Conservation (phyloP, 2,113 vertebrate genomes). For the Furnarius figulus region DNA sequence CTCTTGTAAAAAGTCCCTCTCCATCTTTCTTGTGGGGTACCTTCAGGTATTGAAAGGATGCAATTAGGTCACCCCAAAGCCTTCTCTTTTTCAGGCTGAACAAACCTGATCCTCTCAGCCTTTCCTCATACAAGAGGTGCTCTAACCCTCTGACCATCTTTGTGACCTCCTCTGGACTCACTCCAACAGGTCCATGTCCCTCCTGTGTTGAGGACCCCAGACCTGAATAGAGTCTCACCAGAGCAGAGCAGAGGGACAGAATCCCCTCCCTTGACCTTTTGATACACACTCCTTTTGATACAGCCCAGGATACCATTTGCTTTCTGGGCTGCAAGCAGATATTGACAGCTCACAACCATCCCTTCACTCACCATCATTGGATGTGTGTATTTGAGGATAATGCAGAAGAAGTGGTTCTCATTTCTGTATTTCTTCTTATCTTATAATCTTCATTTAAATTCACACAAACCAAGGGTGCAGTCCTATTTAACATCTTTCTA, state of each 20-base stretch:
- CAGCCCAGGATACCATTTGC: neutral
- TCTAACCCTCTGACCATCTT: neutral
- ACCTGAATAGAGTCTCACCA: neutral
- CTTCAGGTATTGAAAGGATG: neutral
- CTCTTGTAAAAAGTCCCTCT: neutral
- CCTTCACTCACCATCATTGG: neutral
- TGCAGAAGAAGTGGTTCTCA: neutral
- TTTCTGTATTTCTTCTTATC: neutral
- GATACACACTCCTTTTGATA: neutral
- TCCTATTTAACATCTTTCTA: neutral
- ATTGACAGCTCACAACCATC: neutral
- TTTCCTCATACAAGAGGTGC: neutral
- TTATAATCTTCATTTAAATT: neutral
- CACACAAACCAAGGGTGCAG: neutral
- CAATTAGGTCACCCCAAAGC: neutral
- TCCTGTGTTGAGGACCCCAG: neutral
- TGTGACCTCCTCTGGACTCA: neutral
- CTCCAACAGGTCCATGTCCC: neutral
- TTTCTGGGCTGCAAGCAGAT: rapidly evolving
- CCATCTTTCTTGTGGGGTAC: neutral
- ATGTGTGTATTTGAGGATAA: neutral
- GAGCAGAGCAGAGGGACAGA: neutral
- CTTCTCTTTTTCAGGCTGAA: neutral
- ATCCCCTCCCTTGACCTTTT: neutral
- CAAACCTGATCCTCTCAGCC: neutral